Base-by-base conservation (phyloP, 2,797 vertebrate genomes). In the Falco rusticolus region DNA sequence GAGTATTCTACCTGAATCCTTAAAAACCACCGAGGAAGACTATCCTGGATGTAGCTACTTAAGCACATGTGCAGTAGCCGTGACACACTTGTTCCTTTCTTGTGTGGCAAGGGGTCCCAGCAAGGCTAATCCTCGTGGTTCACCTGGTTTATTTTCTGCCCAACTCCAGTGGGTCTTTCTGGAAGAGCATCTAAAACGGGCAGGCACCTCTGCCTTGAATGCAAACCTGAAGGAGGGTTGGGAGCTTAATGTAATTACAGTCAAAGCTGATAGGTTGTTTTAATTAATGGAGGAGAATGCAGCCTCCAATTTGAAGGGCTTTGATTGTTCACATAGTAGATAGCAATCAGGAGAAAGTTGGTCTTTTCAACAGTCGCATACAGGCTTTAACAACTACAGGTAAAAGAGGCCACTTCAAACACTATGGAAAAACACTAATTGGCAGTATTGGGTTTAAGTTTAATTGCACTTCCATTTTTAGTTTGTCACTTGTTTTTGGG, bases 11-110 rank as follows among this genome's bases (percentile, higher is more conserved):
- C 37, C 37, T 39, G 37, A 39, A 39, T 39, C 37, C 37, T 39
- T 39, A 39, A 39, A 39, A 39, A 39, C 37, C 37, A 4, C 37
- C 37, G 37, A 39, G 37, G 37, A 39, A 39, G 37, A 11, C 37
- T 39, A 39, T 39, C 37, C 37, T 39, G 37, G 37, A 11, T 11
- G 37, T 39, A 39, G 37, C 37, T 39, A 39, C 37, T 39, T 39
- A 14, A 0, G 4, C 41, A 11, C 2, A 0, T 13, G 31, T 66
- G 47, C 33, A 7, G 4, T 5, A 64, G 57, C 18, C 50, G 14
- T 8, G 41, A 18, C 28, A 9, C 37, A 71, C 34, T 7, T 13
- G 4, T 65, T 84, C 7, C 0, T 8, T n/a, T n/a, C 7, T 51
- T 48, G 16, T 31, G 9, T 22, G 34, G 22, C 3, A 11, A 2